Percentiles rank a stretch among this genome's conserved stretches.
Conservation (phyloP, 2,113 vertebrate genomes). For the Sphyrna mokarran region DNA sequence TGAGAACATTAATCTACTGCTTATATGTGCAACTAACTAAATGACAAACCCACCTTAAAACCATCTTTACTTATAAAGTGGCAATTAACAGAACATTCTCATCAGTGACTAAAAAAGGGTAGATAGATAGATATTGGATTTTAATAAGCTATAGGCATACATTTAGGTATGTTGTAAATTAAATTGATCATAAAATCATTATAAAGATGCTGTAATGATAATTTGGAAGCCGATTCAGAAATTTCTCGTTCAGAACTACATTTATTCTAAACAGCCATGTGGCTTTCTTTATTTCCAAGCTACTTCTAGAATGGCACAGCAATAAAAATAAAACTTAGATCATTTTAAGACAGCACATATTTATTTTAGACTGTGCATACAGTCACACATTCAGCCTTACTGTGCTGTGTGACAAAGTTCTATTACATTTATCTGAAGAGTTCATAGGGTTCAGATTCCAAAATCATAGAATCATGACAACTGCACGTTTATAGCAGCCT, state of each 20-base stretch:
- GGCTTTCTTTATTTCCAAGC: neutral
- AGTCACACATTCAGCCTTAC: neutral
- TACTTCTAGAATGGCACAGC: neutral
- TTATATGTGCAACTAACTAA: neutral
- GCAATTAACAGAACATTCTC: neutral
- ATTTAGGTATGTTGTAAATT: neutral
- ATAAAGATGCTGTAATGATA: neutral
- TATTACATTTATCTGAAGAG: neutral
- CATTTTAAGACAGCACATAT: neutral
- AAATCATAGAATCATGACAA: neutral
- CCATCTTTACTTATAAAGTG: neutral
- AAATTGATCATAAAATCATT: neutral
- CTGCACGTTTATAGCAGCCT: neutral
- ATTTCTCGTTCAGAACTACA: no score
- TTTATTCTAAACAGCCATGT: neutral
- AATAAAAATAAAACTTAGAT: neutral
- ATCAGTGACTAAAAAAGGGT: neutral
- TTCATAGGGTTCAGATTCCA: neutral
- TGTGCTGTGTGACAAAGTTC: neutral
- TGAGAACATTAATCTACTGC: neutral
- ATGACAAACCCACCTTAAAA: neutral
- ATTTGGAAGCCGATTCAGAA: neutral
- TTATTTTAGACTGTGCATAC: neutral
- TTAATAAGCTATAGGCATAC: neutral
- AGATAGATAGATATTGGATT: neutral